These are phyloP conservation scores for Falcaria lacertinaria DNA, from an alignment of 2,888 invertebrate genomes.

Conservation along the genomic window DNA sequence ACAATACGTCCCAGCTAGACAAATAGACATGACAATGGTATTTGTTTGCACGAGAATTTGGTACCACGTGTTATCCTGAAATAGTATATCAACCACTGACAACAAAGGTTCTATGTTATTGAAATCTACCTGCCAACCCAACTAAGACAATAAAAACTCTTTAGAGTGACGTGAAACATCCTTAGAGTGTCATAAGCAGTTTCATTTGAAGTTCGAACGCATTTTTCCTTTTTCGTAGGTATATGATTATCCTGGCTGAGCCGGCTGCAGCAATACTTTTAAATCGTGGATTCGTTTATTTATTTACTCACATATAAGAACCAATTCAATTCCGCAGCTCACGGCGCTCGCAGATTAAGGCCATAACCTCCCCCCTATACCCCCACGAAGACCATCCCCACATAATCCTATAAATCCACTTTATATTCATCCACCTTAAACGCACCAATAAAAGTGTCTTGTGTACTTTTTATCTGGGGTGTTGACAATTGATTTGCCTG, in stretches of 20 bases:
- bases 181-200: too few species aligned
- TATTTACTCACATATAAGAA: constrained; percentile 76
- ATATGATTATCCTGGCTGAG: constrained; percentile 38
- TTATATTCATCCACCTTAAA: constrained; percentile 79
- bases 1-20: too few species aligned
- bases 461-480: constrained; percentile 47
- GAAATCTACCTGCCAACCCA: too few species aligned
- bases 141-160: too few species aligned
- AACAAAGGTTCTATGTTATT: too few species aligned
- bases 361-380: constrained; percentile 33
- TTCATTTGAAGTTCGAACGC: too few species aligned
- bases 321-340: constrained; percentile 73
- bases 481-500: constrained; percentile 28
- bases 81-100: too few species aligned
- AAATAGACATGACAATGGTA: too few species aligned
- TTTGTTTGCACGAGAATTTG: too few species aligned
- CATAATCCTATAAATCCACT: constrained; percentile 76
- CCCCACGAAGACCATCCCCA: constrained; percentile 51
- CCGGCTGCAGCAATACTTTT: constrained; percentile 51
- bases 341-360: constrained; percentile 71
- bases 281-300: constrained; percentile 66
- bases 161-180: too few species aligned
- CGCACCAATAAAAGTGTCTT: constrained; percentile 71
- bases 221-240: constrained; percentile 26
- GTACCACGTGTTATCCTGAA: too few species aligned